These are phyloP conservation scores for Drosophila cardini DNA, from an alignment of 1,140 invertebrate species.

Conservation along the genomic window DNA sequence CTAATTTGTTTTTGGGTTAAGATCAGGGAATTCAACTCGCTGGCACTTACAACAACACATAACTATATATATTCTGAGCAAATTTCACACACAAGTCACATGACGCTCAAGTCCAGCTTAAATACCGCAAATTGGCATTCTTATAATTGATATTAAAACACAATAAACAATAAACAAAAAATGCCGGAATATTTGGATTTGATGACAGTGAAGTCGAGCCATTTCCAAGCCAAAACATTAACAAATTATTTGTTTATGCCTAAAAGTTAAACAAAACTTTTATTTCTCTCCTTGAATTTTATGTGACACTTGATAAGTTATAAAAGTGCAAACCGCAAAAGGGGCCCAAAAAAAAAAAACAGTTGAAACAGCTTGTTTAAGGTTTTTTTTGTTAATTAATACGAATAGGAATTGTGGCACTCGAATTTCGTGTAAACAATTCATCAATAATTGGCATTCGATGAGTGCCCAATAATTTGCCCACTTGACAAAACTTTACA, in stretches of 20 bases:
- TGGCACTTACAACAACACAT: constrained; percentile 12
- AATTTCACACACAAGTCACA: constrained; percentile 37
- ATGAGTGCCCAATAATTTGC: constrained; percentile 18
- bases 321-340: not conserved
- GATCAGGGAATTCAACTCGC: constrained; percentile 28
- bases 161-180: not conserved
- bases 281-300: not conserved
- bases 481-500: constrained; percentile 33
- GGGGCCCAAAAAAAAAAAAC: not conserved
- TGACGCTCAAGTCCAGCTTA: constrained; percentile 21
- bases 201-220: not conserved
- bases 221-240: not conserved
- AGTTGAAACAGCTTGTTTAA: not conserved
- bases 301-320: not conserved
- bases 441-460: constrained; percentile 13
- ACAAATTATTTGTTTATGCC: constrained; percentile 5
- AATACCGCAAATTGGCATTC: constrained; percentile 8
- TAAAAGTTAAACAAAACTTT: not conserved
- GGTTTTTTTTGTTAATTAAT: constrained; percentile 14
- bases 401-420: not conserved
- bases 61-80: constrained; percentile 22
- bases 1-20: constrained; percentile 20
- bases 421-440: constrained; percentile 13
- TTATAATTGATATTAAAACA: constrained; percentile 14
- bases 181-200: not conserved